phyloP scores from a whole-genome alignment of 2,797 vertebrate genomes.

The Paguma larvata region DNA sequence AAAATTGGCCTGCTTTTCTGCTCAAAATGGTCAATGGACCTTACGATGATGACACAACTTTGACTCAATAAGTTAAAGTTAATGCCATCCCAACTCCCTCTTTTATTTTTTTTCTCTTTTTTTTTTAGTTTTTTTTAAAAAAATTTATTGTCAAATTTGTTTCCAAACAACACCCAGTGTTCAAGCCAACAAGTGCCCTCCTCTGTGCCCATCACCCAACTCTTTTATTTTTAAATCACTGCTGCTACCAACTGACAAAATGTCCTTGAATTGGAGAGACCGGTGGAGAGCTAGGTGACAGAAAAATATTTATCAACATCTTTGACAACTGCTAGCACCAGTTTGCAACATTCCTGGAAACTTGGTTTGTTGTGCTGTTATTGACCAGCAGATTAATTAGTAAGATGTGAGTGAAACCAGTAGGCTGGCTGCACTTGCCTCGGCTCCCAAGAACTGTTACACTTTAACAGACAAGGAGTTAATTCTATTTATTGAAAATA shows the following conservation, averaged over 20 bases:
- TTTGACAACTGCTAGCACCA: background rate
- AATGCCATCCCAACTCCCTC: background rate
- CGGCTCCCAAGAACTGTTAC: background rate
- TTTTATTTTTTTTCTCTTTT: background rate
- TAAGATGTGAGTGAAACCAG: background rate
- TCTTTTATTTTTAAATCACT: background rate
- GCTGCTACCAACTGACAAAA: background rate
- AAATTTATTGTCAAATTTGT: too few species aligned
- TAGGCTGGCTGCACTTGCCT: background rate
- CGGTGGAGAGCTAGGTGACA: background rate
- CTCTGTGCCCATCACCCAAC: too few species aligned
- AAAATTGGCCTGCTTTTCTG: background rate
- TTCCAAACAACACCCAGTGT: too few species aligned
- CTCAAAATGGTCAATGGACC: background rate
- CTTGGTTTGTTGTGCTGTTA: background rate
- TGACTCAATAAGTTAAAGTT: background rate
- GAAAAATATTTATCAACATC: background rate
- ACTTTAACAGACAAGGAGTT: conserved; percentile 39
- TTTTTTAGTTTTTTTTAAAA: too few species aligned
- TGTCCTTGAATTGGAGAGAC: background rate
- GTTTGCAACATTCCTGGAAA: conserved; percentile 3
- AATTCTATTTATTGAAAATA: conserved; percentile 1
- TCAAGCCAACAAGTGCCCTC: too few species aligned
- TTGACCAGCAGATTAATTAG: background rate
- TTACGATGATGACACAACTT: background rate